Base-by-base conservation (phyloP, 2,113 vertebrate species). In the Apteryx mantelli region DNA sequence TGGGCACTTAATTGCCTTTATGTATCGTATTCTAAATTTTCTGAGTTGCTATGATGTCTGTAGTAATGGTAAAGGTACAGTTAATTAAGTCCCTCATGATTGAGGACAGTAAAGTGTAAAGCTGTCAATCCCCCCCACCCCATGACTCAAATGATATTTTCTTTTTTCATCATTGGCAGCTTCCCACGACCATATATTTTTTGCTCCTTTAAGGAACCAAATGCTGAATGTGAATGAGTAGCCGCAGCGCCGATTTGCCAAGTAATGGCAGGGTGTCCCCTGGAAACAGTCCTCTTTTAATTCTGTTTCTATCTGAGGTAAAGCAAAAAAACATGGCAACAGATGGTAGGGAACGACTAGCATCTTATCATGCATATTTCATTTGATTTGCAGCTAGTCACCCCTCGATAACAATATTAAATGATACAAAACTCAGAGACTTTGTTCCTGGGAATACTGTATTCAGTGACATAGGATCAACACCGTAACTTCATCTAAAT, bases 341-440 rank as follows among this genome's bases (percentile, higher is more conserved):
- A 96, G 95, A 92, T 93, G 93, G 86, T 25, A 69, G 93, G 92
- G 92, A 92, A 83, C 6, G 66, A 89, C 74, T 96, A 86, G 86
- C 88, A 91, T 89, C 88, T 95, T 93, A 92, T 86, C 92, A 91
- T 91, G 92, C 89, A 93, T 60, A 82, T 94, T 97, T 60, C 86
- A 71, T 87, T 84, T 89, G 78, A 74, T 96, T 93, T 95, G 81
- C 93, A 93, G 86, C 82, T 86, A 94, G 89, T 82, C 78, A 53
- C 79, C 90, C 88, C 89, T 83, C 44, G 64, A 46, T 92, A 89
- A 92, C 84, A 88, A 91, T 84, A 66, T 76, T 88, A 97, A 88
- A 91, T 88, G 93, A 80, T 94, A 86, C 65, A 93, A 86, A 96
- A 91, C 79, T 86, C 82, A 28, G 48, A 82, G 89, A 64, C 73